Conservation (phyloP, 2,888 invertebrate genomes). For the Pristionchus mayeri region DNA sequence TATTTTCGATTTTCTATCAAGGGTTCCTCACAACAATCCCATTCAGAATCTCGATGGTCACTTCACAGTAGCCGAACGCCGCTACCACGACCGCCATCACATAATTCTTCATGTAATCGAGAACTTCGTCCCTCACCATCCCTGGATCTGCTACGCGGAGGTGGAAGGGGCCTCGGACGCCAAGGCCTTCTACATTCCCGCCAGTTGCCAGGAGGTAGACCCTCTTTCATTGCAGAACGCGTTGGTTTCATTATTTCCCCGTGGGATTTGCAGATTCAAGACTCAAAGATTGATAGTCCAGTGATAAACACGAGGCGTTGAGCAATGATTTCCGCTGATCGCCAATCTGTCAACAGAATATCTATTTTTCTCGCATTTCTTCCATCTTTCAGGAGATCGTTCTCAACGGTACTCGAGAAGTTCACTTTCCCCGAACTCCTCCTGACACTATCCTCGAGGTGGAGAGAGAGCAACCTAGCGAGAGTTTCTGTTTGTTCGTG, state of each 20-base stretch:
- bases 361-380: too few species aligned
- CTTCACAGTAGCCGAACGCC: conserved; percentile 34
- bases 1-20: too few species aligned
- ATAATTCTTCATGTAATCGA: not conserved
- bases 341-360: too few species aligned
- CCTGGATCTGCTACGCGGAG: conserved; percentile 41
- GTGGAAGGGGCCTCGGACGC: not conserved
- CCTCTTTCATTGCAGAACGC: too few species aligned
- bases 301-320: too few species aligned
- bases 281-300: too few species aligned
- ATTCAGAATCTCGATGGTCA: conserved; percentile 31
- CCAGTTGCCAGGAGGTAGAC: conserved; percentile 21
- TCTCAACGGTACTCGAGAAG: not conserved
- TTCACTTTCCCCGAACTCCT: conserved; percentile 13
- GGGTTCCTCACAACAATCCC: not conserved
- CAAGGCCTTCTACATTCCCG: not conserved
- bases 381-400: not conserved
- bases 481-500: not conserved
- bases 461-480: not conserved
- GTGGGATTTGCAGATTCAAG: too few species aligned
- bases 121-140: not conserved
- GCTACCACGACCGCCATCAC: not conserved
- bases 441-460: conserved; percentile 39
- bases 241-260: too few species aligned
- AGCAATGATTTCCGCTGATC: too few species aligned